Evolutionary conservation across 2,888 invertebrate species (phyloP), one percentile per base, ranked within the genome.

Genomic region (Marronus borbonicus): DNA sequence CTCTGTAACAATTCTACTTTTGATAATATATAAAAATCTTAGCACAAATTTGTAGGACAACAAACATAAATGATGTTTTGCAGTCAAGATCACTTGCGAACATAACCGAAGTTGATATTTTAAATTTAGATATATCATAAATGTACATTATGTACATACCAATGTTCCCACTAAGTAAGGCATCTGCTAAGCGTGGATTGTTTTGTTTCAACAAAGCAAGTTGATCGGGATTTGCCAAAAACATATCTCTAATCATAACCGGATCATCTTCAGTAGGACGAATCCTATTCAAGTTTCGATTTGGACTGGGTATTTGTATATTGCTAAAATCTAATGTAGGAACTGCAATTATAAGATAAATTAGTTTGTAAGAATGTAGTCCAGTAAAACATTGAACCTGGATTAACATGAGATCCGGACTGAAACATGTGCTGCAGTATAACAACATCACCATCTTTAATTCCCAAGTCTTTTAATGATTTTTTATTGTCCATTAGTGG

Each of bases 111-210:
- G 5, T 36, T 36, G 31, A 31, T 31, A 36, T 36, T 36, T 36
- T 36, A 36, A 36, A 36, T 44, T 44, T 44, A 44, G 2, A 44
- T 44, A 12, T 5, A 36, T 36, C 5, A 36, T 7, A 36, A 5
- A 36, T 24, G 24, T 24, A 36, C 31, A 36, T 39, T 39, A 36
- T 17, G 14, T 62, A 80, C 88, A 86, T 88, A 94, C 94, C 95
- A 82, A 96, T 90, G 87, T 94, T 94, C 36, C 96, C 97, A 84
- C 94, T 95, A 0, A 96, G 90, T 36, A 98, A 89, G 20, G 98
- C 98, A 87, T 98, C 98, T 10, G 98, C 98, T 78, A 98, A 89
- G 82, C 94, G 91, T 5, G 98, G 96, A 90, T 98, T 98, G 85
- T 98, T 96, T 87, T 98, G 97, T 86, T 97, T 96, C 7, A 98